Conservation (phyloP, 2,113 vertebrate species). For the Beaufortia kweichowensis region DNA sequence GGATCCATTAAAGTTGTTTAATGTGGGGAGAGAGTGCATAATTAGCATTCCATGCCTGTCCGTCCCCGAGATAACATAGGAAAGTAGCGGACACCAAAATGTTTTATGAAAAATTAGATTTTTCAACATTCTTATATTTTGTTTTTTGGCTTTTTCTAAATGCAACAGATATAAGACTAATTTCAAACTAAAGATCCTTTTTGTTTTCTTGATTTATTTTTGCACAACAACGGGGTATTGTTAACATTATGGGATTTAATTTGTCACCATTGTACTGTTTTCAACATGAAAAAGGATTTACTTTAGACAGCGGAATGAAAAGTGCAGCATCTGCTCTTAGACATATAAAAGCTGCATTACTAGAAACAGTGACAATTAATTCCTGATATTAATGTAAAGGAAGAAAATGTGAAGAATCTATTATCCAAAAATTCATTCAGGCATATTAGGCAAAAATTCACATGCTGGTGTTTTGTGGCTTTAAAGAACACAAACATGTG, state of each 20-base stretch:
- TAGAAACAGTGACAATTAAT: slow-evolving; percentile 1
- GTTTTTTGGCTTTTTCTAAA: no score
- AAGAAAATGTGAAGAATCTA: slow-evolving; percentile 22
- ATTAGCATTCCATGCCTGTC: slow-evolving; percentile 93
- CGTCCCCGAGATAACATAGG: slow-evolving; percentile 52
- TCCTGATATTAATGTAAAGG: slow-evolving; percentile 27
- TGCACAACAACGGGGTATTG: neutral
- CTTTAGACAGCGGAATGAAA: slow-evolving; percentile 1
- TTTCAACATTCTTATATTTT: no score
- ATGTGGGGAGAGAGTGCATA: slow-evolving; percentile 87
- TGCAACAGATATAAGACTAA: no score
- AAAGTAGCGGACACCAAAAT: slow-evolving; percentile 12
- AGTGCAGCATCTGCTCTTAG: slow-evolving; percentile 26
- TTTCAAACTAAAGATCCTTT: no score
- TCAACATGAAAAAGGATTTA: neutral
- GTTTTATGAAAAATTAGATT: neutral
- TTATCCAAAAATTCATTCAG: no score
- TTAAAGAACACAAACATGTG: slow-evolving; percentile 72
- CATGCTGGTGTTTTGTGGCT: slow-evolving; percentile 43
- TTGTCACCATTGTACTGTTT: neutral
- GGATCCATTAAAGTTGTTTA: slow-evolving; percentile 96
- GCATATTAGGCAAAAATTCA: slow-evolving; percentile 13
- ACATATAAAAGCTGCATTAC: slow-evolving; percentile 23
- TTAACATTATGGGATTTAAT: neutral
- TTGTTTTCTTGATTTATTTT: neutral